phyloP scores from a whole-genome alignment of 2,113 vertebrate species.

The Rhinolophus sinicus region DNA sequence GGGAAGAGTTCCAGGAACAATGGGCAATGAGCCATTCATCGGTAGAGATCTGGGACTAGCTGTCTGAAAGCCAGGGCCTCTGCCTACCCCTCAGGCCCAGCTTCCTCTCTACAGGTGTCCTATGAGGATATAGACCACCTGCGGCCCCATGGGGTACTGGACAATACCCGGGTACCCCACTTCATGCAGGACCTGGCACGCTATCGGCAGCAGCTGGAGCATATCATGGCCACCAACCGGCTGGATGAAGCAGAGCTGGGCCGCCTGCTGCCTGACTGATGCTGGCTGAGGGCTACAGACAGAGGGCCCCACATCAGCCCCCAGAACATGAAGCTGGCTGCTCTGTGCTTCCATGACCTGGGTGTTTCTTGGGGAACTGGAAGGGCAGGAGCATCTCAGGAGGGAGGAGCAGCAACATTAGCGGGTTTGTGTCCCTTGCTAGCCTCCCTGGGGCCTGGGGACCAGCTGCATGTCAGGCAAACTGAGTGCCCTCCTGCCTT shows the following conservation, averaged over 20 bases:
- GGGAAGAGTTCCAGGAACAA: background rate
- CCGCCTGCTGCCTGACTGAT: slow-evolving; percentile 90
- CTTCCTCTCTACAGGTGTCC: slow-evolving; percentile 89
- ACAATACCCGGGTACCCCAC: slow-evolving; percentile 92
- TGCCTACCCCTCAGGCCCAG: slow-evolving; percentile 7
- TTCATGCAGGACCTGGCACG: slow-evolving; percentile 95
- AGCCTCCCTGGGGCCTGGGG: background rate
- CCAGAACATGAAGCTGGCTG: slow-evolving; percentile 60
- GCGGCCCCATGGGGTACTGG: slow-evolving; percentile 87
- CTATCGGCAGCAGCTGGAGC: slow-evolving; percentile 93
- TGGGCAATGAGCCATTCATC: background rate
- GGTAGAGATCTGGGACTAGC: background rate
- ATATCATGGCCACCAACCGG: slow-evolving; percentile 93
- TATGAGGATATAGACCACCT: slow-evolving; percentile 94
- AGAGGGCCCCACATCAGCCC: background rate
- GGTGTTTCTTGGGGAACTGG: slow-evolving; percentile 65
- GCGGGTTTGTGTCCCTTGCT: slow-evolving; percentile 4
- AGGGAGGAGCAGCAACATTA: background rate
- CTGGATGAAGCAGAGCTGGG: slow-evolving; percentile 90
- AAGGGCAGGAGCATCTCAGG: slow-evolving; percentile 34
- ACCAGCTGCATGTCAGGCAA: background rate
- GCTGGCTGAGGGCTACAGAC: background rate
- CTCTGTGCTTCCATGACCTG: slow-evolving; percentile 40
- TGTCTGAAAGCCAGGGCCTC: background rate
- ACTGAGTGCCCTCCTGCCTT: background rate